Percentiles rank a stretch among this genome's conserved stretches.
Evolutionary conservation across 2,113 vertebrate genomes (phyloP).

Genomic region (Ibidorhyncha struthersii): DNA sequence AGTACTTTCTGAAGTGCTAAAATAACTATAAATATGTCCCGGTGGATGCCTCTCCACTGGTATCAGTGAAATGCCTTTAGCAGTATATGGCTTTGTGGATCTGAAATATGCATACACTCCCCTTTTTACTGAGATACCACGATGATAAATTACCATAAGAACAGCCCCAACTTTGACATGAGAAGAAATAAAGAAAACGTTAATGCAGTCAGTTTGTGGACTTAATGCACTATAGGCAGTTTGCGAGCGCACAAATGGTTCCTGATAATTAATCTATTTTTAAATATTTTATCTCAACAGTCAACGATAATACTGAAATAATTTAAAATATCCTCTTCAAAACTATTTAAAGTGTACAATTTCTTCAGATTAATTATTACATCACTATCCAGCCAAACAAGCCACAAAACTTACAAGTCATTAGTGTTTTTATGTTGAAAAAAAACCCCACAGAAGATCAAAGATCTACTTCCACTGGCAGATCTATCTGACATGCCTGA

Average conservation of each 20-base stretch:
- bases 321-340: neutral
- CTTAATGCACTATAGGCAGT: neutral
- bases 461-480: neutral
- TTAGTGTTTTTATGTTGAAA: neutral
- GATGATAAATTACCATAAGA: neutral
- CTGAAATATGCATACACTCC: accelerated
- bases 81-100: neutral
- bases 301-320: neutral
- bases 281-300: neutral
- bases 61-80: neutral
- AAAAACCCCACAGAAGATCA: neutral
- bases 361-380: neutral
- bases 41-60: neutral
- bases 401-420: neutral
- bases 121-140: neutral
- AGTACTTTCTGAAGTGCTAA: neutral
- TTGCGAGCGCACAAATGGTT: neutral
- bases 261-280: neutral
- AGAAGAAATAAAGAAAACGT: neutral
- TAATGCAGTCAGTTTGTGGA: neutral
- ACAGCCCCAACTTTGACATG: neutral
- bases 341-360: neutral
- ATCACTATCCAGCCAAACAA: neutral
- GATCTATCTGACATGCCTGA: neutral
- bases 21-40: neutral